These are phyloP conservation scores for Nipponacmea schrenckii DNA, from an alignment of 2,888 invertebrate genomes.

Conservation along the genomic window DNA sequence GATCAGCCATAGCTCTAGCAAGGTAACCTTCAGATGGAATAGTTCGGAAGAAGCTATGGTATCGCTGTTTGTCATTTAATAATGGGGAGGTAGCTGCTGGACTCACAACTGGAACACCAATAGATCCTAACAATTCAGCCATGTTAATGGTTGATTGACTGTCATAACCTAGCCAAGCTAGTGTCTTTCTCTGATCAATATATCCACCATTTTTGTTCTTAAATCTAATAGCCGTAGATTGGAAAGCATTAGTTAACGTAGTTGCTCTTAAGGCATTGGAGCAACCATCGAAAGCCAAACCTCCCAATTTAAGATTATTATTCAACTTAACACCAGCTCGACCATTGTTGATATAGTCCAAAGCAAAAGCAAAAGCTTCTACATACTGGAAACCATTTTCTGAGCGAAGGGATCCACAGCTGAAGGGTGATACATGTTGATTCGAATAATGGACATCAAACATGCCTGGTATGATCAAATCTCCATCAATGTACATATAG, in stretches of 20 bases:
- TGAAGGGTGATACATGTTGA: constrained; percentile 38
- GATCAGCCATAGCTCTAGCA: constrained; percentile 52
- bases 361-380: constrained; percentile 58
- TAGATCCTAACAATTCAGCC: constrained; percentile 41
- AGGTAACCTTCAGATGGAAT: constrained; percentile 51
- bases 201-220: constrained; percentile 8
- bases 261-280: constrained; percentile 44
- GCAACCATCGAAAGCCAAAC: constrained; percentile 60
- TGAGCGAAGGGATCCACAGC: constrained; percentile 45
- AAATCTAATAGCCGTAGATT: constrained; percentile 33
- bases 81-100: constrained; percentile 53
- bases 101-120: constrained; percentile 70
- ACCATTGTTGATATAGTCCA: constrained; percentile 51
- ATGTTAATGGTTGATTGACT: constrained; percentile 53
- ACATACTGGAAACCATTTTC: constrained; percentile 57
- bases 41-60: constrained; percentile 57
- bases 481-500: constrained; percentile 53
- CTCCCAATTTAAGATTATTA: constrained; percentile 52
- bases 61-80: constrained; percentile 46
- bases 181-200: constrained; percentile 29
- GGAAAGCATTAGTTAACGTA: constrained; percentile 50
- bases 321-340: constrained; percentile 28
- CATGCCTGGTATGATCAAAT: constrained; percentile 56
- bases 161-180: constrained; percentile 56
- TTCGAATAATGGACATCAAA: constrained; percentile 58